Evolutionary conservation across 2,888 invertebrate species (phyloP), one percentile per base, ranked within the genome.

Genomic region (Xanthorhoe spadicearia): DNA sequence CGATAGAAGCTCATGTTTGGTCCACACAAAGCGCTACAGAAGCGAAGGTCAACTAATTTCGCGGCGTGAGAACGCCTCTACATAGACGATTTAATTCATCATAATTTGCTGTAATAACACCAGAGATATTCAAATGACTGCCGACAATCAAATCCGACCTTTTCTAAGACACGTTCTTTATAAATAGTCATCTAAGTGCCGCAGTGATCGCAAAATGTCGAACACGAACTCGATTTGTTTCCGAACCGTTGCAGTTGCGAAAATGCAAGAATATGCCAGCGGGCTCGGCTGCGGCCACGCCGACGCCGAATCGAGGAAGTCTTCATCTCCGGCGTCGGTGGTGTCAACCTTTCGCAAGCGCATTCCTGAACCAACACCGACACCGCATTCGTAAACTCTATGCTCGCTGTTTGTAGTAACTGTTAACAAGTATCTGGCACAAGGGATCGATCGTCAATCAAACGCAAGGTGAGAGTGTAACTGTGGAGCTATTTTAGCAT

Each of bases 391-490:
- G 77, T 79, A 78, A 80, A 80, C 74, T 76, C 71, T 76, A 77
- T 80, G 78, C 79, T 79, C 86, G 78, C 77, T 86, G 86, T 86
- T 88, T 90, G 83, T 80, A 82, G 83, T 86, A 85, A 84, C 82
- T 83, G 86, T 89, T 88, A 87, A 82, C 89, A 85, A 86, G 85
- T 89, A 90, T 93, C 92, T 93, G 92, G 93, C 92, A 92, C 91
- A 89, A 88, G 90, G 87, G 89, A 92, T 92, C 90, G 89, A 92
- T 92, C 92, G 91, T 93, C 92, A 92, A 93, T 93, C 92, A 93
- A 92, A 92, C 84, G 90, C 93, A 93, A 93, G 93, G 93, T 90
- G 89, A 93, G 89, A 92, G 92, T 90, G 85, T 88, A 87, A 90
- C 88, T 88, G 86, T 81, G 83, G 79, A 83, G 89, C 91, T 92